A percentile compares a stretch with the other conserved stretches of the same genome.
Conservation (phyloP, 2,797 vertebrate genomes). For the Anguilla obscura region DNA sequence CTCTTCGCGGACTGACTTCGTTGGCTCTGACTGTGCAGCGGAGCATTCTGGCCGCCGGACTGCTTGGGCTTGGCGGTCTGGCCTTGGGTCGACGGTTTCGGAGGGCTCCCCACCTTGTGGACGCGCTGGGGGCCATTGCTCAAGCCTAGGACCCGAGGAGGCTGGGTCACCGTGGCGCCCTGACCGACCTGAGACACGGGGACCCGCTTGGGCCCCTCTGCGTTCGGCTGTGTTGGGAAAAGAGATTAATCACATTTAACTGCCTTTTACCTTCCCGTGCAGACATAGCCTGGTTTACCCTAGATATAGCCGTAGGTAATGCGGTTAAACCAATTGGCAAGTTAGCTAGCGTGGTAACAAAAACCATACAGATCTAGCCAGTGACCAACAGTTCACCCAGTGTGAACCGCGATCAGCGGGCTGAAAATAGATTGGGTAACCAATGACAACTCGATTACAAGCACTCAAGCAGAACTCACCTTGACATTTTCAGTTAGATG, state of each 20-base stretch:
- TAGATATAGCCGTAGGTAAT: too few relatives aligned
- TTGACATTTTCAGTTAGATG: background rate
- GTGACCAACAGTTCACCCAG: background rate
- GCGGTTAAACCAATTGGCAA: too few relatives aligned
- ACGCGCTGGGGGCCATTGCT: slow-evolving; percentile 63
- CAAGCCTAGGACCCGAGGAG: slow-evolving; percentile 63
- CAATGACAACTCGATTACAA: background rate
- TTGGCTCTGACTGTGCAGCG: slow-evolving; percentile 45
- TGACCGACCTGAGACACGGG: slow-evolving; percentile 51
- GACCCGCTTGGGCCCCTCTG: slow-evolving; percentile 66
- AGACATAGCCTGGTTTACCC: too few relatives aligned
- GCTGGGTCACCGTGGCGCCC: slow-evolving; percentile 44
- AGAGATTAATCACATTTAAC: too few relatives aligned
- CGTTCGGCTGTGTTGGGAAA: slow-evolving; percentile 28
- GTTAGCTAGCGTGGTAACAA: too few relatives aligned
- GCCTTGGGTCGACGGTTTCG: background rate
- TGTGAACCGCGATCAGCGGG: too few relatives aligned
- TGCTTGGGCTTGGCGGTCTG: background rate
- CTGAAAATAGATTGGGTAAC: background rate
- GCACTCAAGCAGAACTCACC: background rate
- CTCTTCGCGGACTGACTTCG: slow-evolving; percentile 20
- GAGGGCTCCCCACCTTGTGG: slow-evolving; percentile 42
- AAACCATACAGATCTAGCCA: background rate
- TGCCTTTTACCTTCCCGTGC: too few relatives aligned
- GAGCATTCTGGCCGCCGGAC: slow-evolving; percentile 28